Base-by-base conservation (phyloP, 2,113 vertebrate species). In the Amblyopsis rosae region DNA sequence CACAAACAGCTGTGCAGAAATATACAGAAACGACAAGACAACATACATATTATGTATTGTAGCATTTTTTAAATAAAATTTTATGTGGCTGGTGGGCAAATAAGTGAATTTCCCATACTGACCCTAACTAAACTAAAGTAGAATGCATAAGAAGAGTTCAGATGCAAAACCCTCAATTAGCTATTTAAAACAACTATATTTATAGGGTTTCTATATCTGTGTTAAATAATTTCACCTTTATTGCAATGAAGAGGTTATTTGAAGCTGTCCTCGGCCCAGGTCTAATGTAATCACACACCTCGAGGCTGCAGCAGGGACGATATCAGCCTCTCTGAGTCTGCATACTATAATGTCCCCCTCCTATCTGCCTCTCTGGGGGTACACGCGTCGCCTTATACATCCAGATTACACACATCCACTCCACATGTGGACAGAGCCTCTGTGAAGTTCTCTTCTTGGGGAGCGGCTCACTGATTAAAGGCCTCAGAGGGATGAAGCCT, bases 241-340 rank as follows among this genome's bases (percentile, higher is more conserved):
- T 26, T 26, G 26, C 26, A 26, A 26, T 26, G 26, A 26, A 26
- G 26, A 26, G 26, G 26, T 26, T 26, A 26, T 26, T 26, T 75
- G 70, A 84, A 73, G 76, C 83, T 16, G 46, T 62, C 67, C 41
- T 47, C 62, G 58, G 45, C 54, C 10, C 12, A 67, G 59, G 72
- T 86, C 58, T 75, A 75, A 26, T 26, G 26, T 26, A 26, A 85
- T 85, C 73, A 62, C 47, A 74, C 13, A 59, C 77, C 75, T 70
- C 45, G 54, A 60, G 69, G 81, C 68, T 65, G 65, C 65, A 77
- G 58, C 33, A 65, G 72, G 63, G 66, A 79, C 80, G 66, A 70
- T 54, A 72, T 55, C 54, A 69, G 35, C 46, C 35, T 12, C 59
- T 11, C 12, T 26, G 26, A 26, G 26, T 26, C 26, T 59, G 57